These are phyloP conservation scores for Candoia aspera DNA, from an alignment of 2,113 vertebrate genomes.

Conservation along the genomic window DNA sequence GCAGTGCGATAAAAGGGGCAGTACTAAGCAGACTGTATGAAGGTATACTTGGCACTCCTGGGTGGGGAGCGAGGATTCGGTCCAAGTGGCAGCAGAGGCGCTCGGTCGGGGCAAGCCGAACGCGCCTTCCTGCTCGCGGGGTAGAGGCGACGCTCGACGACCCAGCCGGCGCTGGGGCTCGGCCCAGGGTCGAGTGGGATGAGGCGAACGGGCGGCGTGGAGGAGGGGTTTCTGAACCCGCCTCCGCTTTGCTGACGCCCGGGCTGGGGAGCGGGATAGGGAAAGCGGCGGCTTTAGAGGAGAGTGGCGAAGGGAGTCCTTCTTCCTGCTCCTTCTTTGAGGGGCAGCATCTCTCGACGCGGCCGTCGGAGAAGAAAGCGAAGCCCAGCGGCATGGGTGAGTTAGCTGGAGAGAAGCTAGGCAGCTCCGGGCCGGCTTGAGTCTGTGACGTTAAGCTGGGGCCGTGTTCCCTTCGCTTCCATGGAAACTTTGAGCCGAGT, in stretches of 20 bases:
- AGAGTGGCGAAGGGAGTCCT: not conserved
- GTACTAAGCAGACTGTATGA: not conserved
- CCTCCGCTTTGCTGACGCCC: not conserved
- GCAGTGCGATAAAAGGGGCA: not conserved
- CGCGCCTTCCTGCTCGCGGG: not conserved
- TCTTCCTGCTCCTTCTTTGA: not conserved
- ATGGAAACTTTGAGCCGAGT: not conserved
- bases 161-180: not conserved
- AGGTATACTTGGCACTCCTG: not conserved
- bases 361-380: not conserved
- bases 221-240: slow-evolving; percentile 14
- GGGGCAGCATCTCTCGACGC: not conserved
- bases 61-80: not conserved
- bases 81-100: not conserved
- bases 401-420: not conserved
- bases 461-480: not conserved
- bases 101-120: not conserved
- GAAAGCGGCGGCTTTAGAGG: not conserved
- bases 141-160: not conserved
- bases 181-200: not conserved
- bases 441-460: not conserved
- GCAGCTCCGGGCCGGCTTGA: not conserved
- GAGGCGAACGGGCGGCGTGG: not conserved
- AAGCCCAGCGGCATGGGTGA: slow-evolving; percentile 11
- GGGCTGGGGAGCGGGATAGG: not conserved